Evolutionary conservation across 2,113 vertebrate species (phyloP).

Genomic region (Zapornia atra): DNA sequence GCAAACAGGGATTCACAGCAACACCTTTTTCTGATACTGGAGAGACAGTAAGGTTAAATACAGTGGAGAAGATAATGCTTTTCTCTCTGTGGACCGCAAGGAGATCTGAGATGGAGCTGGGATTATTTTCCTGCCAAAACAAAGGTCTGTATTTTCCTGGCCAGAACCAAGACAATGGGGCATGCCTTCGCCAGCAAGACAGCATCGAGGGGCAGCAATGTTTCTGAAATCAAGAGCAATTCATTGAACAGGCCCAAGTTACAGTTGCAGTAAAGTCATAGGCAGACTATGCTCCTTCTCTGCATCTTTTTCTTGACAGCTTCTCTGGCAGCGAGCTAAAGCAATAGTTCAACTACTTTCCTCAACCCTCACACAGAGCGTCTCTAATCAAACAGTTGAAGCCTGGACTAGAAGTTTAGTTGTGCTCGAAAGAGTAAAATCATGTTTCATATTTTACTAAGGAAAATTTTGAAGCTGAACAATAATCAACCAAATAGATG

Average conservation of each 20-base stretch:
- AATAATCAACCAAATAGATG: not conserved
- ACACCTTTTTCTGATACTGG: not conserved
- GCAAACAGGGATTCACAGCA: not conserved
- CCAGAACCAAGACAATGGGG: too few relatives aligned
- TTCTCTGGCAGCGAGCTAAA: not conserved
- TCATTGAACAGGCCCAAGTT: accelerated
- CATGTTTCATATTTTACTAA: not conserved
- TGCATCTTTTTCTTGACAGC: not conserved
- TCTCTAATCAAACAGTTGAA: not conserved
- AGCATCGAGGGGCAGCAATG: accelerated
- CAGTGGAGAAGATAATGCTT: not conserved
- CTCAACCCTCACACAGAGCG: not conserved
- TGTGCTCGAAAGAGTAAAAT: not conserved
- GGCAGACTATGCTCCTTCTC: not conserved
- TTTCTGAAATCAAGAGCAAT: not conserved
- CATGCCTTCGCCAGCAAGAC: not conserved
- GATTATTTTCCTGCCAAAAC: not conserved
- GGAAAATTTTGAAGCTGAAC: not conserved
- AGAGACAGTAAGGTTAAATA: not conserved
- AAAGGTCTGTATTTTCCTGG: not conserved
- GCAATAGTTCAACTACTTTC: not conserved
- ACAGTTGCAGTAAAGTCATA: accelerated
- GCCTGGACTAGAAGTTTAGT: not conserved
- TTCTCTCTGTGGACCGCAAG: not conserved
- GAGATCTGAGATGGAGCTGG: accelerated